Evolutionary conservation across 2,797 vertebrate genomes (phyloP).

Genomic region (Hypotaenidia philippensis): DNA sequence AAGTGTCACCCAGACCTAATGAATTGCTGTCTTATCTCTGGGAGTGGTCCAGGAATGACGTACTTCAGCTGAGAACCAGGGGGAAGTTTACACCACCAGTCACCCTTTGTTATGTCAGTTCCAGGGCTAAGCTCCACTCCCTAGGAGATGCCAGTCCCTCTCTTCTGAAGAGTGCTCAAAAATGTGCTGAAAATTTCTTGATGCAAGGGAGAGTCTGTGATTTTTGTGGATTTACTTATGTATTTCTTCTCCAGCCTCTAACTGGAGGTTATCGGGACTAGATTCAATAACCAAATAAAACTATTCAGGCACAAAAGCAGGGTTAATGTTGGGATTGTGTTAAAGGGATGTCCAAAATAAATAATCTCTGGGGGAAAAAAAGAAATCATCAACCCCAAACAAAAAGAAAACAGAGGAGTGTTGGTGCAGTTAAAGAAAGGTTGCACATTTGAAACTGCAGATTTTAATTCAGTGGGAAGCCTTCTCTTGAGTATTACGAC

Average conservation of each 20-base stretch:
- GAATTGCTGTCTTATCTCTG: background rate
- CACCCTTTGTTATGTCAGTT: background rate
- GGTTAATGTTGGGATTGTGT: background rate
- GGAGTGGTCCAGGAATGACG: background rate
- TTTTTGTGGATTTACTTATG: background rate
- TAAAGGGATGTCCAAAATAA: slow-evolving; percentile 36
- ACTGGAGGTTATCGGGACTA: background rate
- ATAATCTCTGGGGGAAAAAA: background rate
- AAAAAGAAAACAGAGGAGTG: slow-evolving; percentile 14
- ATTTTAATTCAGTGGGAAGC: slow-evolving; percentile 66
- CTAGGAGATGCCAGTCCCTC: background rate
- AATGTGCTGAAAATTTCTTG: background rate
- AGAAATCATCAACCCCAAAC: background rate
- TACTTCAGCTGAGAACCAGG: background rate
- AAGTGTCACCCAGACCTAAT: background rate
- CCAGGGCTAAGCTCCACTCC: background rate
- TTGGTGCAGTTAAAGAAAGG: slow-evolving; percentile 38
- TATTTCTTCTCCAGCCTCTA: background rate
- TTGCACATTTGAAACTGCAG: slow-evolving; percentile 45
- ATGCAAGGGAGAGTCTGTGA: background rate
- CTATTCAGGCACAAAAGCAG: background rate
- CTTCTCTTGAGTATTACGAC: slow-evolving; percentile 63
- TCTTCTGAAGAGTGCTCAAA: background rate
- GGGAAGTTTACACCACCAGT: background rate
- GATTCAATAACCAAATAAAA: background rate